These are phyloP conservation scores for Sebastes matsubarae DNA, from an alignment of 2,797 vertebrate genomes.

Conservation along the genomic window DNA sequence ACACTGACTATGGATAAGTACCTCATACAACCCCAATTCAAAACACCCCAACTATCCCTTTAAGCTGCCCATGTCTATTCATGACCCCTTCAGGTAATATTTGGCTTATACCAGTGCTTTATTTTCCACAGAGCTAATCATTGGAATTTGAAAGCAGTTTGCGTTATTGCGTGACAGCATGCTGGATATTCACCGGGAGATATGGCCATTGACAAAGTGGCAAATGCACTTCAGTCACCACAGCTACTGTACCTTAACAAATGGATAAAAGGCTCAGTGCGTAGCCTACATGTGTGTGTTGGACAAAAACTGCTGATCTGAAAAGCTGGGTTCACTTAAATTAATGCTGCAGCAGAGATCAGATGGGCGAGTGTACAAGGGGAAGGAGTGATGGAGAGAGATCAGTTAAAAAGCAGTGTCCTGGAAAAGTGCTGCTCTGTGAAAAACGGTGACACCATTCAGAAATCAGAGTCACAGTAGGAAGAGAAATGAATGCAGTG, in stretches of 20 bases:
- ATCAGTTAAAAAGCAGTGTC: constrained; percentile 22
- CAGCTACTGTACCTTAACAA: constrained; percentile 1
- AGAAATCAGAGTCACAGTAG: not conserved
- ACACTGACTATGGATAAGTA: too few species aligned
- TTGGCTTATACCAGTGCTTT: not conserved
- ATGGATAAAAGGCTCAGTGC: not conserved
- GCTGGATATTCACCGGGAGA: not conserved
- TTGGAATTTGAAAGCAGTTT: not conserved
- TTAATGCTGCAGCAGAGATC: constrained; percentile 8
- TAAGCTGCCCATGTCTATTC: not conserved
- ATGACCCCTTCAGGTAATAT: not conserved
- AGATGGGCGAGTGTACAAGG: not conserved
- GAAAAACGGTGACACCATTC: constrained; percentile 1
- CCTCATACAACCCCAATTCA: too few species aligned
- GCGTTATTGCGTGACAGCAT: not conserved
- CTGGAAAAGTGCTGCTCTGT: constrained; percentile 36
- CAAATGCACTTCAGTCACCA: not conserved
- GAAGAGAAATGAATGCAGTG: not conserved
- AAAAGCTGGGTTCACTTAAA: constrained; percentile 38
- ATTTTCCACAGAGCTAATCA: not conserved
- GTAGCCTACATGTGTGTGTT: not conserved
- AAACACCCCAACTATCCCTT: not conserved
- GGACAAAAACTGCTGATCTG: constrained; percentile 33
- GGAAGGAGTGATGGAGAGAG: not conserved
- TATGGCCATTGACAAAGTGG: not conserved